Percentiles rank a stretch among this genome's conserved stretches.
These are phyloP conservation scores for Hexactinellida sp. DNA, from an alignment of 37 sponge, comb jelly and placozoan species.

Conservation along the genomic window DNA sequence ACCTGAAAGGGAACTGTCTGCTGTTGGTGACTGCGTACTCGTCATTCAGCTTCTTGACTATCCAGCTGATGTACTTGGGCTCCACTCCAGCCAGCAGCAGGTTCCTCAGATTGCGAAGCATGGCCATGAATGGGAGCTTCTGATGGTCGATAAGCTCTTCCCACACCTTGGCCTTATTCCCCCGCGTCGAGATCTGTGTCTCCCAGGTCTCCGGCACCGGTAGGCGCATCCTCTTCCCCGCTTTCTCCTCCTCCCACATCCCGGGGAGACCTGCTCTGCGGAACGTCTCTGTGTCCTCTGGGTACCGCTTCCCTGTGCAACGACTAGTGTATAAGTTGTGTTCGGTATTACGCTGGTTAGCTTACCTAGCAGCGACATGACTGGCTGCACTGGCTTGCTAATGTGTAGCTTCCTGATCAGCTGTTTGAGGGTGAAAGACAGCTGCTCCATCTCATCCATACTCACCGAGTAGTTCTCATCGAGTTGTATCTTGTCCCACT, in stretches of 20 bases:
- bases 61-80: slow-evolving; percentile 66
- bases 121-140: slow-evolving; percentile 98
- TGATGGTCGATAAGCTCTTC: slow-evolving; percentile 82
- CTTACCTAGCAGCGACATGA: slow-evolving; percentile 85
- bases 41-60: slow-evolving; percentile 68
- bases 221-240: slow-evolving; percentile 95
- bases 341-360: neutral
- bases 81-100: slow-evolving; percentile 69
- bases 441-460: slow-evolving; percentile 53
- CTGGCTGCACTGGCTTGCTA: slow-evolving; percentile 68
- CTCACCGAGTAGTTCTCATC: slow-evolving; percentile 7
- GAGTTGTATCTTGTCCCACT: neutral
- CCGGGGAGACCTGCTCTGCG: slow-evolving; percentile 71
- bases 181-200: slow-evolving; percentile 79
- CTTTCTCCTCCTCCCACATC: slow-evolving; percentile 80
- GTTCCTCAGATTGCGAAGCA: slow-evolving; percentile 89
- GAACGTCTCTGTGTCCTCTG: slow-evolving; percentile 77
- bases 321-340: neutral
- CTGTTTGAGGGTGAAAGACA: slow-evolving; percentile 93
- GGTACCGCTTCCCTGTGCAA: slow-evolving; percentile 50
- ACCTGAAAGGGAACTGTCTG: slow-evolving; percentile 92
- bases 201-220: slow-evolving; percentile 97
- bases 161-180: slow-evolving; percentile 86
- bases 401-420: slow-evolving; percentile 96
- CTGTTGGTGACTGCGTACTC: slow-evolving; percentile 83